Percentiles rank a stretch among this genome's conserved stretches.
These are phyloP conservation scores for Eupithecia exiguata DNA, from an alignment of 2,888 invertebrate genomes.

Conservation along the genomic window DNA sequence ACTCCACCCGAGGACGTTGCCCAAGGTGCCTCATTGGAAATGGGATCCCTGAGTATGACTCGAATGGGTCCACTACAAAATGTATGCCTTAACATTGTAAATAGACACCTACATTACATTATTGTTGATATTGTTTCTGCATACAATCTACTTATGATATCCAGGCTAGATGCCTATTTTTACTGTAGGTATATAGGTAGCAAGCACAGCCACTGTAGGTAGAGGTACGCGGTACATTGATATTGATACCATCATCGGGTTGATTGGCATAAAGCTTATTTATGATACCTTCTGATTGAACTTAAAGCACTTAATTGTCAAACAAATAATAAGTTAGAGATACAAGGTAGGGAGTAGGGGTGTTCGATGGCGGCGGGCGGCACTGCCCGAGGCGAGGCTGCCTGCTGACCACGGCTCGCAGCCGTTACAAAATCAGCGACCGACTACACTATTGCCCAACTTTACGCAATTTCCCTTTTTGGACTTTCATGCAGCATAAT, in stretches of 20 bases:
- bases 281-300: not conserved
- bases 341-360: slow-evolving; percentile 9
- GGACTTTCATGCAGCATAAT: slow-evolving; percentile 62
- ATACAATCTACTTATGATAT: not conserved
- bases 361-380: slow-evolving; percentile 31
- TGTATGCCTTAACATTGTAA: slow-evolving; percentile 7
- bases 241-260: not conserved
- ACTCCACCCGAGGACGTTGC: slow-evolving; percentile 70
- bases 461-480: slow-evolving; percentile 74
- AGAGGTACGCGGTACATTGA: not conserved
- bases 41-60: slow-evolving; percentile 31
- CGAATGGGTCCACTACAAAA: slow-evolving; percentile 6
- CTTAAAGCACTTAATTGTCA: not conserved
- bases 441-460: slow-evolving; percentile 64
- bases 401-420: slow-evolving; percentile 45
- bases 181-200: not conserved
- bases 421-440: slow-evolving; percentile 72
- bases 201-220: not conserved
- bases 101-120: not conserved
- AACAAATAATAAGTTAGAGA: slow-evolving; percentile 1
- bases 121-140: not conserved
- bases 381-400: slow-evolving; percentile 36
- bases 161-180: not conserved
- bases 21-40: slow-evolving; percentile 55
- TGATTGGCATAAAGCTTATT: not conserved